A percentile compares a stretch with the other conserved stretches of the same genome.
Evolutionary conservation across 2,888 invertebrate species (phyloP).

Genomic region (Drosophila ezoana): DNA sequence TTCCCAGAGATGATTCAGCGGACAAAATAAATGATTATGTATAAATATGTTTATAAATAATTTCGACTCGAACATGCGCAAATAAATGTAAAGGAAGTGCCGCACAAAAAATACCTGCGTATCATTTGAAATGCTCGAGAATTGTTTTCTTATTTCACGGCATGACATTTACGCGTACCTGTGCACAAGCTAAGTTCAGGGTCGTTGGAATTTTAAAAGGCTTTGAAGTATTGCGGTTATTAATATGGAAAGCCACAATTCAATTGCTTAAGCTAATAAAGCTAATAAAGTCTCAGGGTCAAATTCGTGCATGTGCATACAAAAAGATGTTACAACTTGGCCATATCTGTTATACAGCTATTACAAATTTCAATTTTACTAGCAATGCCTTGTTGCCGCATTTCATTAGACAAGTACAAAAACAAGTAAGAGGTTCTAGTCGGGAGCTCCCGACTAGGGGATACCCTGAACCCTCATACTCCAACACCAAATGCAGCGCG

Average conservation of each 20-base stretch:
- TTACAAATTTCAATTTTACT: no score
- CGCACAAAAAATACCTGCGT: conserved; percentile 38
- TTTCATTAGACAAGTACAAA: no score
- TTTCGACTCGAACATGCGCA: conserved; percentile 22
- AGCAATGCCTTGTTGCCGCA: no score
- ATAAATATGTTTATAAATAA: conserved; percentile 31
- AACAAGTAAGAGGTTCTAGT: no score
- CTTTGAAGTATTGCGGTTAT: conserved; percentile 25
- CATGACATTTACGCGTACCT: conserved; percentile 40
- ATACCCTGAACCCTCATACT: no score
- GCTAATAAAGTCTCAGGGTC: neutral
- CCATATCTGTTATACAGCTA: no score
- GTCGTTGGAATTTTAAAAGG: conserved; percentile 45
- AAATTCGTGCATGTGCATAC: neutral
- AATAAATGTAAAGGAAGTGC: conserved; percentile 52
- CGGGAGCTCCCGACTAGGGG: no score
- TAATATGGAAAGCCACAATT: conserved; percentile 21
- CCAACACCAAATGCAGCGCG: no score
- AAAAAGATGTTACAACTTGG: neutral
- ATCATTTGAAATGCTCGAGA: conserved; percentile 43
- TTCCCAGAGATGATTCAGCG: conserved; percentile 57
- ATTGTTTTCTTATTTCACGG: conserved; percentile 4
- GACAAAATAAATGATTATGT: conserved; percentile 17
- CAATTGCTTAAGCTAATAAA: conserved; percentile 23
- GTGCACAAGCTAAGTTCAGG: conserved; percentile 37